Base-by-base conservation (phyloP, 2,797 vertebrate species). In the Podarcis lilfordi region DNA sequence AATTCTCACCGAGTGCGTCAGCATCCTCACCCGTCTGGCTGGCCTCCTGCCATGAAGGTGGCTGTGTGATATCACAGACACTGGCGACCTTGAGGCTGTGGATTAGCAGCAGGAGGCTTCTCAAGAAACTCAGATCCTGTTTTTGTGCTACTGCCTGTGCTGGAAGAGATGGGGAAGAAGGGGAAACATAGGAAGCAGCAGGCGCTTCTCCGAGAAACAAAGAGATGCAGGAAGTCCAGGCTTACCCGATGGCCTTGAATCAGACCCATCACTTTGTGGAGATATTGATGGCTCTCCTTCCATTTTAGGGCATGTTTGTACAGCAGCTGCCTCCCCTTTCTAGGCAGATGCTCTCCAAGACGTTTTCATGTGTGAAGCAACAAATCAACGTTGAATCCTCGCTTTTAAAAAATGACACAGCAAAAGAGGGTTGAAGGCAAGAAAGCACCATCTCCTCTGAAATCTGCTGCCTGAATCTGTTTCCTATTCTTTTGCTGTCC, bases 111-210 rank as follows among this genome's bases (percentile, higher is more conserved):
- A 81, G 76, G 77, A 76, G 69, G 90, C 82, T 92, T 94, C 93
- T 91, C 66, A 86, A 93, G 91, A 92, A 93, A 82, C 89, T 95
- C 0, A n/a, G 93, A 95, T 96, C 95, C 95, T 96, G 95, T 96
- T 95, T 96, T 96, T 94, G 91, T 95, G 90, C 82, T 32, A 68
- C 87, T 93, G 91, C 92, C 29, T 90, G 86, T 92, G 84, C 87
- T 94, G 80, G 5, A 0, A 92, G 78, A 91, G 89, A 86, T 0
- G 76, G 92, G 92, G 17, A 69, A 92, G 91, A 89, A 89, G 90
- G 88, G 91, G 93, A 94, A 96, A 95, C 89, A 94, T 93, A 95
- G 95, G 95, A 96, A 96, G 94, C 35, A 0, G 88, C 89, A 91
- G 92, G 64, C 89, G 89, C 91, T 91, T 92, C 89, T 0, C 29